Evolutionary conservation across 2,113 vertebrate species (phyloP).

Genomic region (Sinosuthora webbiana): DNA sequence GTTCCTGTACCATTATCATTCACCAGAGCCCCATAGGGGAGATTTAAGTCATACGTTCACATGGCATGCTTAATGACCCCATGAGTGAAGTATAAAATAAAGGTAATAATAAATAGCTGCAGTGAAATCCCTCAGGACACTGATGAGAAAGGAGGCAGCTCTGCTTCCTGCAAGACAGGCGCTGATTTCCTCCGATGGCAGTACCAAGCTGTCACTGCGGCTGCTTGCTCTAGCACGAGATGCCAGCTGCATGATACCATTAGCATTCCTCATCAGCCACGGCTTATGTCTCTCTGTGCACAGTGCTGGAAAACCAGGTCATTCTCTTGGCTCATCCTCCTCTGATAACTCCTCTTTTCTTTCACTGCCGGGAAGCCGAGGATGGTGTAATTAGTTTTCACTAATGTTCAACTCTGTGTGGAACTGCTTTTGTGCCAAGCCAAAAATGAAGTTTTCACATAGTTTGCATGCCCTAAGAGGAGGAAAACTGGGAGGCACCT

Average conservation of each 20-base stretch:
- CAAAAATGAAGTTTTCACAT: slow-evolving; percentile 24
- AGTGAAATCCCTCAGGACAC: background rate
- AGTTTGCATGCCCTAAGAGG: slow-evolving; percentile 7
- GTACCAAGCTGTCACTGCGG: background rate
- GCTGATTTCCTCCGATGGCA: background rate
- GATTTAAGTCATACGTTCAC: accelerated
- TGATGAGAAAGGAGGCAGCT: background rate
- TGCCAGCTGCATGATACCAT: slow-evolving; percentile 42
- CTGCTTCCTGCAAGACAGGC: background rate
- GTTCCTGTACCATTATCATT: accelerated
- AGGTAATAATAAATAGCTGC: background rate
- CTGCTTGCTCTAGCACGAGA: background rate
- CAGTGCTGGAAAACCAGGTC: slow-evolving; percentile 42
- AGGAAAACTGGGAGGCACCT: background rate
- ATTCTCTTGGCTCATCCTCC: slow-evolving; percentile 48
- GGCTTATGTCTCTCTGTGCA: slow-evolving; percentile 3
- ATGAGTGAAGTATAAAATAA: background rate
- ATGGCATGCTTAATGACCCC: background rate
- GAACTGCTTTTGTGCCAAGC: background rate
- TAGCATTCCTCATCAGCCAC: slow-evolving; percentile 30
- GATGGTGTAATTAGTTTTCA: slow-evolving; percentile 23
- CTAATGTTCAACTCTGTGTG: background rate
- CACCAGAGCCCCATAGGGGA: accelerated
- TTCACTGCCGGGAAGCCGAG: background rate
- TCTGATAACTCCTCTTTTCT: slow-evolving; percentile 49